Evolutionary conservation across 2,797 vertebrate species (phyloP), one percentile per base, ranked within the genome.

Genomic region (Eulemur coronatus): DNA sequence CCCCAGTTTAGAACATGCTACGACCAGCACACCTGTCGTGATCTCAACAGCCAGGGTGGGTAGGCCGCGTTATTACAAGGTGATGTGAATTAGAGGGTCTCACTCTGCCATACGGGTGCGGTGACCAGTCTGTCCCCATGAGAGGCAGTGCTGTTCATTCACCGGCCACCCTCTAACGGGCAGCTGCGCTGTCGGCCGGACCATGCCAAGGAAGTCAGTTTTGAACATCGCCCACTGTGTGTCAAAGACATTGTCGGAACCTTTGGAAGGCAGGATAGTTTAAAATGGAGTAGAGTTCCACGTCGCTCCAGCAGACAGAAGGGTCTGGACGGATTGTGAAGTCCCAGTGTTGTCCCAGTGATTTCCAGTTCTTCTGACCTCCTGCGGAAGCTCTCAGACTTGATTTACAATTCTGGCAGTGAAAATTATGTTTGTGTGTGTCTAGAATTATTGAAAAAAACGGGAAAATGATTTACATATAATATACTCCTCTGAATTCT

Each of bases 361-460:
- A 75, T n/a, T 38, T 41, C 26, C 33, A 88, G 55, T 15, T 22
- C 55, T 57, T 93, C 75, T 4, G 24, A 75, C 13, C 43, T 57
- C 28, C 33, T 78, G 52, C 38, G 50, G 30, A 86, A 86, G 30
- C 41, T 63, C 91, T 76, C 41, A 78, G 28, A 67, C 43, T 59
- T 91, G 63, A n/a, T 30, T 95, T 73, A 78, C 11, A 78, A 85
- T n/a, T 86, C 78, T 33, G 17, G 33, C 33, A 35, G 46, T 57
- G 38, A 69, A 92, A 59, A 70, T 50, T 48, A 17, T 61, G 20
- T 50, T 57, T 5, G 43, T 61, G 15, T 61, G 15, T 91, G 33
- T 72, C 3, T 70, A 65, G 50, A 72, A 50, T 41, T 24, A 33
- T 12, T 4, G 22, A 50, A 57, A 61, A 41, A 41, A 55, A 78